phyloP scores from a whole-genome alignment of 2,113 vertebrate genomes.

The Salminus brasiliensis region DNA sequence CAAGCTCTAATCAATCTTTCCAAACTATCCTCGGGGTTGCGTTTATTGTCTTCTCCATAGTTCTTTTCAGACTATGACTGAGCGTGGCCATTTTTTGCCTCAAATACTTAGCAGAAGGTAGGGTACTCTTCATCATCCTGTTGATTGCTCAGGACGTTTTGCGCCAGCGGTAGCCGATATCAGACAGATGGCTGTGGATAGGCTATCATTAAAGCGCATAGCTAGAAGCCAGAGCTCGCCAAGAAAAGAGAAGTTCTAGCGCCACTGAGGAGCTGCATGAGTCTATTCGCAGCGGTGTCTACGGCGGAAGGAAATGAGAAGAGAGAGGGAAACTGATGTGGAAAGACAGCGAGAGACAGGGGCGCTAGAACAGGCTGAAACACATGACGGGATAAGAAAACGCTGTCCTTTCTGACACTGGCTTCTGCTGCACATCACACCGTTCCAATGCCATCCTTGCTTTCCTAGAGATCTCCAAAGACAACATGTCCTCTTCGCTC shows the following conservation, averaged over 20 bases:
- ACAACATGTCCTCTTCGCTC: slow-evolving; percentile 4
- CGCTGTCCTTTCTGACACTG: slow-evolving; percentile 59
- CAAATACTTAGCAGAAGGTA: slow-evolving; percentile 15
- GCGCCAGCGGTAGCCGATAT: slow-evolving; percentile 14
- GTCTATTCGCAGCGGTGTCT: background rate
- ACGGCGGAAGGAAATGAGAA: background rate
- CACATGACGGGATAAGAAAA: slow-evolving; percentile 9
- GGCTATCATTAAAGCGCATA: slow-evolving; percentile 25
- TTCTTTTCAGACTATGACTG: background rate
- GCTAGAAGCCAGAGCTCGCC: background rate
- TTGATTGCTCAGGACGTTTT: slow-evolving; percentile 31
- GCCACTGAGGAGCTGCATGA: background rate
- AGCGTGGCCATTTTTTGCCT: slow-evolving; percentile 13
- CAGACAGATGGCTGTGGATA: slow-evolving; percentile 29
- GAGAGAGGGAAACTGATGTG: background rate
- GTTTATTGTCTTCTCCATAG: background rate
- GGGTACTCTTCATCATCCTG: background rate
- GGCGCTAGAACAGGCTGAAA: background rate
- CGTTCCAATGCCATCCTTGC: slow-evolving; percentile 36
- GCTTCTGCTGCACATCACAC: slow-evolving; percentile 67
- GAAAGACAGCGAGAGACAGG: slow-evolving; percentile 8
- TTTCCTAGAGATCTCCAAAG: slow-evolving; percentile 35
- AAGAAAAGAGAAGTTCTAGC: background rate
- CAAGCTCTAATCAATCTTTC: background rate
- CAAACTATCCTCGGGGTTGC: background rate